Percentiles rank a stretch among this genome's conserved stretches.
Conservation (phyloP, 2,888 invertebrate genomes). For the Ophonus ardosiacus region DNA sequence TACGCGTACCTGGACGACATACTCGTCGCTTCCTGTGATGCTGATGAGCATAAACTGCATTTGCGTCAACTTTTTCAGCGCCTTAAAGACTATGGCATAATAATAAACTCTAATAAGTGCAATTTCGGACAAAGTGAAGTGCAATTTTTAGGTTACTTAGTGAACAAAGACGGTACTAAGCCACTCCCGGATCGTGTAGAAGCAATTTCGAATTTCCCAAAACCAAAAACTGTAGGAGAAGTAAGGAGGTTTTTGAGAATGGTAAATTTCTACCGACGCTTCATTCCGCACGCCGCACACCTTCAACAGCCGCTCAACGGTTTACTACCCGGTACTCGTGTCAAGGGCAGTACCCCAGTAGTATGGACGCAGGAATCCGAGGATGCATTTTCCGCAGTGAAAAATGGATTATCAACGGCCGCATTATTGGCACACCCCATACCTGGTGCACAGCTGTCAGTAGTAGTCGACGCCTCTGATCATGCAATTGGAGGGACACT, state of each 20-base stretch:
- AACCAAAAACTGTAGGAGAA: no score
- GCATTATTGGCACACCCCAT: conserved; percentile 70
- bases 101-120: conserved; percentile 66
- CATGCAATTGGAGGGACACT: conserved; percentile 69
- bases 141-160: no score
- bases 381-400: conserved; percentile 65
- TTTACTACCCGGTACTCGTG: conserved; percentile 66
- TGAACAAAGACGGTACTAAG: no score
- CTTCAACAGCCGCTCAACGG: conserved; percentile 18
- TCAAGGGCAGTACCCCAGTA: conserved; percentile 68
- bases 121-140: no score
- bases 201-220: no score
- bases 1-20: conserved; percentile 70
- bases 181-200: no score
- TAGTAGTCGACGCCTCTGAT: conserved; percentile 71
- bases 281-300: neutral
- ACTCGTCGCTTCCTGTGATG: conserved; percentile 66
- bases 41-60: conserved; percentile 66
- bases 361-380: conserved; percentile 65
- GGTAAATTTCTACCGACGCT: conserved; percentile 65
- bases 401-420: conserved; percentile 67
- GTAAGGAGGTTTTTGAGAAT: conserved; percentile 63
- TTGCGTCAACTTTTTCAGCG: conserved; percentile 66
- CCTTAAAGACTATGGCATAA: conserved; percentile 66
- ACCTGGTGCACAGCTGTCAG: conserved; percentile 67